Base-by-base conservation (phyloP, 2,888 invertebrate species). In the Desoria tigrina region DNA sequence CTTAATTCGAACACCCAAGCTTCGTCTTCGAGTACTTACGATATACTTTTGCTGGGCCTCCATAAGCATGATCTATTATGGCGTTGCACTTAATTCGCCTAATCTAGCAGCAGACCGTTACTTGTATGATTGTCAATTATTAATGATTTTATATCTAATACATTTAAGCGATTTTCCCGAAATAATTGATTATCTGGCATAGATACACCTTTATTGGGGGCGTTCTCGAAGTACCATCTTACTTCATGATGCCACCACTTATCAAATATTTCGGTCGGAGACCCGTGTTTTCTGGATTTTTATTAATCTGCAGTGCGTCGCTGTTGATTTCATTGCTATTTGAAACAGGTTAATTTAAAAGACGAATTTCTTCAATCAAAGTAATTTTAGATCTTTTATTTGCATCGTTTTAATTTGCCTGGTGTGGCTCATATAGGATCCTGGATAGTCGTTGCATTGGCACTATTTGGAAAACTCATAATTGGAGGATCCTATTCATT, bases 121-220 rank as follows among this genome's bases (percentile, higher is more conserved):
- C 42, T 9, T 72, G 70, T 74, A 66, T 32, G 37, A 18, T 24
- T 55, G 4, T 51, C n/a, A 51, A 28, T 18, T 9, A 24, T 51
- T 39, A n/a, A 42, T 58, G 32, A 32, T 11, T 39, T 21, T 39
- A 27, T 39, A 23, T 18, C 23, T 14, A 26, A 51, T n/a, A 51
- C 24, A 45, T 56, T 24, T 23, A 27, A 37, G 37, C 18, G 9
- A 39, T 42, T 16, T 27, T 56, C 18, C 32, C 26, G 16, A 26
- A 6, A 16, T 50, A 14, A 49, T 6, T 27, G 45, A 58, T 26
- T 60, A 27, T 49, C 2, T 24, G 50, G 21, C 53, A 9, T 37
- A 74, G 74, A n/a, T 74, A 75, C 59, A 73, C 69, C 7, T 67
- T 76, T 23, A 73, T 76, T 26, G 69, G 74, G 42, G 76, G 76